Conservation (phyloP, 2,797 vertebrate genomes). For the Chiloscyllium punctatum region DNA sequence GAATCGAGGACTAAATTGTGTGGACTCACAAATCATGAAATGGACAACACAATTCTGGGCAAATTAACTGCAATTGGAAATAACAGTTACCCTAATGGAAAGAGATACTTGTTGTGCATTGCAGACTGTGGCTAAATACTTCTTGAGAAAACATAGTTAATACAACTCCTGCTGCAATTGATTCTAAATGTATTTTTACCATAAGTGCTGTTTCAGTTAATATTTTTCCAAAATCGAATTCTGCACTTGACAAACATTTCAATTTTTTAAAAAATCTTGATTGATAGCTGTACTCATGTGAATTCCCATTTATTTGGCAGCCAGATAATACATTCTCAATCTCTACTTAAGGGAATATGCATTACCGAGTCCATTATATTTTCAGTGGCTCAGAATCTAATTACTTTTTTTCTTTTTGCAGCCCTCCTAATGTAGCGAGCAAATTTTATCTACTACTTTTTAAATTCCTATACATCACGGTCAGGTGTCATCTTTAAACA, state of each 20-base stretch:
- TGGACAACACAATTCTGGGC: not conserved
- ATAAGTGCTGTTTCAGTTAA: not conserved
- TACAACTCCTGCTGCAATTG: not conserved
- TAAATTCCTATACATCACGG: constrained; percentile 2
- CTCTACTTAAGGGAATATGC: not conserved
- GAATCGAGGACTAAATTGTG: not conserved
- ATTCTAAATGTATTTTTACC: not conserved
- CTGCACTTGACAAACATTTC: not conserved
- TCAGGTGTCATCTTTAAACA: constrained; percentile 1
- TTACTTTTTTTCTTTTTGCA: not conserved
- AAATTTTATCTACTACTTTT: not conserved
- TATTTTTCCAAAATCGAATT: not conserved
- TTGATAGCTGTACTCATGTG: not conserved
- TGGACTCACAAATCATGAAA: not conserved
- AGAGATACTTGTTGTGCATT: too few species aligned
- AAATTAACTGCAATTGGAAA: not conserved
- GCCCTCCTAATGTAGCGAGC: not conserved
- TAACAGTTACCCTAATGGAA: not conserved
- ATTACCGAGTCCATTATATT: not conserved
- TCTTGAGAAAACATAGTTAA: not conserved
- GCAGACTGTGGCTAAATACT: too few species aligned
- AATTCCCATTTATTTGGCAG: not conserved
- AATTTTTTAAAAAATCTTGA: not conserved
- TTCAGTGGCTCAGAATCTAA: not conserved
- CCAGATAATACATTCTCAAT: not conserved